Evolutionary conservation across 2,797 vertebrate species (phyloP), one percentile per base, ranked within the genome.

Genomic region (Micropoecilia bifurca): DNA sequence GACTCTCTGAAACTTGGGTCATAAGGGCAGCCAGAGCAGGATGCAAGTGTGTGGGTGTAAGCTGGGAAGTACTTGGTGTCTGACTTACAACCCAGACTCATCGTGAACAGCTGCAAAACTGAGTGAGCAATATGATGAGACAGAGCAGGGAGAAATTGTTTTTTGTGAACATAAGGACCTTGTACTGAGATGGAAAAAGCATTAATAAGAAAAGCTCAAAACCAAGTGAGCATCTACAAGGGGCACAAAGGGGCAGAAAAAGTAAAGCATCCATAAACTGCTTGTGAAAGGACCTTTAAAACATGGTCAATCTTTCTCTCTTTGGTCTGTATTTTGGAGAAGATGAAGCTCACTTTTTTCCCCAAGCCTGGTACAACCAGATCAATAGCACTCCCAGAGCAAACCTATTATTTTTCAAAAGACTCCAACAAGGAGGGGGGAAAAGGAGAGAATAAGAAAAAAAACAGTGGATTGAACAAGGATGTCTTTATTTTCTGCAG

Each of bases 371-470:
- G 76, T 36, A 53, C 87, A 88, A 91, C 87, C 83, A 86, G 91
- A 94, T 95, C 93, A 93, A 94, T 94, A 94, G 83, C 20, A n/a
- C 77, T 91, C 88, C 90, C 89, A 87, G 83, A 77, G 85, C 85
- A 88, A 80, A 81, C 77, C 88, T 91, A 91, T 93, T 93, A 91
- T 93, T 93, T 90, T 93, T 94, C 89, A 93, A 94, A 80, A 93
- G 90, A 81, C 85, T 91, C 80, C 82, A 48, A 80, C 77, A 39
- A 92, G 84, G 71, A 87, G 71, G 66, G 80, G 53, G 45, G 68
- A 82, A 36, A 6, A 13, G 61, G 48, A 81, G 75, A 47, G 4
- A 53, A 69, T 61, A 14, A 16, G n/a, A 76, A 45, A 73, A 55
- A 69, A 59, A 78, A 63, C n/a, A 53, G 77, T 45, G 30, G 39